phyloP scores from a whole-genome alignment of 2,888 invertebrate species.

The Drosophila phalerata region DNA sequence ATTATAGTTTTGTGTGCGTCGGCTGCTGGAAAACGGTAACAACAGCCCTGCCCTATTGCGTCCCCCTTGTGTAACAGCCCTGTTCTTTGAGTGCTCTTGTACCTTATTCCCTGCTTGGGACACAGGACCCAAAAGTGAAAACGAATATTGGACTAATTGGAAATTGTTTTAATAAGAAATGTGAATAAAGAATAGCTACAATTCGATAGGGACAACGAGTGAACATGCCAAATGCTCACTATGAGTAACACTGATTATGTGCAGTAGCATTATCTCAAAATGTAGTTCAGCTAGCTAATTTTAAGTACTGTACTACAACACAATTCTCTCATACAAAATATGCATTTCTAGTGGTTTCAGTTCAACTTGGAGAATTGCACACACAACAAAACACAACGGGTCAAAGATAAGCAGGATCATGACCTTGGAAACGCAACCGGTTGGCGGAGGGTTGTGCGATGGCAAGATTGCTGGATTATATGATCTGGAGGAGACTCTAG shows the following conservation, averaged over 20 bases:
- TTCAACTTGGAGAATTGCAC: constrained; percentile 42
- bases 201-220: neutral
- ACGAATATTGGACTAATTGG: constrained; percentile 31
- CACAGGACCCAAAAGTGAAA: constrained; percentile 57
- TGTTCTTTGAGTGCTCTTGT: constrained; percentile 36
- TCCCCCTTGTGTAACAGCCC: constrained; percentile 75
- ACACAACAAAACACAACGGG: constrained; percentile 29
- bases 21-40: constrained; percentile 76
- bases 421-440: constrained; percentile 80
- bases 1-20: constrained; percentile 67
- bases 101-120: constrained; percentile 48
- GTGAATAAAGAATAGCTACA: constrained; percentile 20
- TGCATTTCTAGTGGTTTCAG: constrained; percentile 54
- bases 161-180: constrained; percentile 16
- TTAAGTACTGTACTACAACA: constrained; percentile 36
- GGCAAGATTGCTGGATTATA: constrained; percentile 98
- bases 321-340: constrained; percentile 23
- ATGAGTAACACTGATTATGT: constrained; percentile 21
- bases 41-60: constrained; percentile 61
- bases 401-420: constrained; percentile 57
- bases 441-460: constrained; percentile 84
- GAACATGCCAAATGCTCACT: constrained; percentile 3
- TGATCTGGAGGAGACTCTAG: constrained; percentile 98
- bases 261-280: constrained; percentile 20
- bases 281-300: constrained; percentile 14